Conservation (phyloP, 2,888 invertebrate genomes). For the Acrobeloides nanus region DNA sequence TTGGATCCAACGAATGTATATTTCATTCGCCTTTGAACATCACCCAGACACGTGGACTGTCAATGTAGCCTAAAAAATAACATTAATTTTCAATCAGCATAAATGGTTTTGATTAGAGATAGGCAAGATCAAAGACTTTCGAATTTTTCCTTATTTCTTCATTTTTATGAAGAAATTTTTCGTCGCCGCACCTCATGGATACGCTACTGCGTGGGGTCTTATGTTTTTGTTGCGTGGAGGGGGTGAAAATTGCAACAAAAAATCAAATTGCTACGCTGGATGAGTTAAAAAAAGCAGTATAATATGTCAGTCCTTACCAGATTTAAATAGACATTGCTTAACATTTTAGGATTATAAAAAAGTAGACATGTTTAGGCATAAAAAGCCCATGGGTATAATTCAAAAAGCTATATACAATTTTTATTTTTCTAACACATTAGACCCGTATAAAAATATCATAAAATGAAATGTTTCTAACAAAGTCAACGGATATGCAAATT, state of each 20-base stretch:
- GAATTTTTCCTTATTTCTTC: too few relatives aligned
- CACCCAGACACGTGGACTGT: constrained; percentile 52
- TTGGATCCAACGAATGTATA: not conserved
- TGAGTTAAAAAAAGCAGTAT: constrained; percentile 2
- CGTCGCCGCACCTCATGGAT: not conserved
- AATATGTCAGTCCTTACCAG: not conserved
- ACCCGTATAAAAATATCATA: too few relatives aligned
- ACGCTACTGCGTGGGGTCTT: not conserved
- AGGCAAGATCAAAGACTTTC: constrained; percentile 1
- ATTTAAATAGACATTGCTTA: constrained; percentile 1
- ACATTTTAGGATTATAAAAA: too few relatives aligned
- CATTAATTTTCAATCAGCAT: not conserved
- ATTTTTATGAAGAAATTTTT: too few relatives aligned
- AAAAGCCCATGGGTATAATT: too few relatives aligned
- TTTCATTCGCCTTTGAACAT: constrained; percentile 52
- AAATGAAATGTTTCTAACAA: constrained; percentile 2
- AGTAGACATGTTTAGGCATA: too few relatives aligned
- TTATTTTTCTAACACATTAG: too few relatives aligned
- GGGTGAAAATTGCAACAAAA: constrained; percentile 4
- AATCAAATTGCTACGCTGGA: not conserved
- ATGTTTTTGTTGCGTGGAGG: not conserved
- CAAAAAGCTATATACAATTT: too few relatives aligned
- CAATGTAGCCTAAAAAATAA: constrained; percentile 49
- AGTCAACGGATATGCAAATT: constrained; percentile 8
- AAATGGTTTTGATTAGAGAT: constrained; percentile 3